Base-by-base conservation (phyloP, 2,797 vertebrate genomes). In the Cossypha caffra region DNA sequence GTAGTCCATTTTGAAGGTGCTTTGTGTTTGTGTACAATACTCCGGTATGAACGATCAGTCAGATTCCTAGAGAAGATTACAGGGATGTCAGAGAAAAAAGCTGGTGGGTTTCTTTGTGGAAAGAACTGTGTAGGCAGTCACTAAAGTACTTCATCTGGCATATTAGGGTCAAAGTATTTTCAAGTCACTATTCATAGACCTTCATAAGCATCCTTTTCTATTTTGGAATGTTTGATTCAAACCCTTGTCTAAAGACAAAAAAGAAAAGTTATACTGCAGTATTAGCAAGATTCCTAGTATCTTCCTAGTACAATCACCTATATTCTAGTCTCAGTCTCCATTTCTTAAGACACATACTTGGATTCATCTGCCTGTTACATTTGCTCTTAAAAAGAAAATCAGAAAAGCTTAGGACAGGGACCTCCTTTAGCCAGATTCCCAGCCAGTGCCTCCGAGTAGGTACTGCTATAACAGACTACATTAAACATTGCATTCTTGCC, bases 1-100 rank as follows among this genome's bases (percentile, higher is more conserved):
- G 96, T 98, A 98, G 96, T 98, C 97, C 98, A 98, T 98, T 97
- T 97, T 98, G 94, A 96, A 96, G 83, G 96, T 97, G 94, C 37
- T 97, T 88, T 83, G 28, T 84, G 66, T 75, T 48, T 90, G 69
- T 59, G 31, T 48, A 48, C 42, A 54, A 35, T 91, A 73, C 50
- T 82, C 86, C 38, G 3, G 67, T 83, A 28, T 8, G 31, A 88
- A 85, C 64, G 40, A 92, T 97, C 95, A 95, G 86, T 97, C 90
- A 95, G 80, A 80, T 89, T 80, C 95, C 98, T 98, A 72, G 43
- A 75, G 45, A 75, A 80, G 80, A 90, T 79, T 77, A 89, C 33
- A 48, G 37, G 87, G 43, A 83, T 67, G 91, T 95, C 63, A 96
- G 92, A 73, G 54, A 74, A 85, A 76, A 83, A 58, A 72, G 23